Evolutionary conservation across 1,140 invertebrate genomes (phyloP).

Genomic region (Lucilia cuprina): DNA sequence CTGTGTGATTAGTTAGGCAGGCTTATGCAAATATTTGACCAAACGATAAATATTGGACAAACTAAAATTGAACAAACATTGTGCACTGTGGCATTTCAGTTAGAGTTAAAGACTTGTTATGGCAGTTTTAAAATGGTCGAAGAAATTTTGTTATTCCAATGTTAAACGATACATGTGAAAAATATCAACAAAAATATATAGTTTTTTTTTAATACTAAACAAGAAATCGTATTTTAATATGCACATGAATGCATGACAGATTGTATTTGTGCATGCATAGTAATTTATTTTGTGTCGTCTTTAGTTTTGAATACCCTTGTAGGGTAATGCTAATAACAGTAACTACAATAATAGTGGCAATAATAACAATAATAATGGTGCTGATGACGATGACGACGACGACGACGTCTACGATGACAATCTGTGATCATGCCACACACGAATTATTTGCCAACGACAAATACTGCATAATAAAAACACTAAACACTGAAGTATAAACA

Average conservation of each 20-base stretch:
- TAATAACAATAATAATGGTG: neutral
- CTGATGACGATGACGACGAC: neutral
- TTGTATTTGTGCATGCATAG: constrained; percentile 22
- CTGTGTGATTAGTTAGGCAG: neutral
- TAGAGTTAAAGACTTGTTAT: neutral
- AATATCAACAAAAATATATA: constrained; percentile 8
- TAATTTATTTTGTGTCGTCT: neutral
- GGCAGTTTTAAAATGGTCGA: neutral
- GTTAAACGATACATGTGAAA: constrained; percentile 21
- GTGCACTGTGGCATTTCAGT: constrained; percentile 2
- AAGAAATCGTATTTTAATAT: constrained; percentile 31
- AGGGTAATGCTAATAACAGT: neutral
- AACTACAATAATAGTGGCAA: neutral
- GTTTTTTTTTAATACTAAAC: neutral
- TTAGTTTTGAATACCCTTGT: neutral
- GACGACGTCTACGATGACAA: constrained; percentile 20
- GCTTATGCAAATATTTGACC: constrained; percentile 22
- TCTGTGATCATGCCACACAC: constrained; percentile 33
- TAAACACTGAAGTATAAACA: neutral
- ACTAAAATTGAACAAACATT: neutral
- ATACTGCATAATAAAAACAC: constrained; percentile 13
- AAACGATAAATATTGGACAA: constrained; percentile 13
- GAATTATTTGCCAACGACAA: constrained; percentile 32
- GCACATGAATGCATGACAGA: constrained; percentile 37
- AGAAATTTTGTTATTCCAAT: constrained; percentile 29